Evolutionary conservation across 2,888 invertebrate species (phyloP).

Genomic region (Microplitis manilae): DNA sequence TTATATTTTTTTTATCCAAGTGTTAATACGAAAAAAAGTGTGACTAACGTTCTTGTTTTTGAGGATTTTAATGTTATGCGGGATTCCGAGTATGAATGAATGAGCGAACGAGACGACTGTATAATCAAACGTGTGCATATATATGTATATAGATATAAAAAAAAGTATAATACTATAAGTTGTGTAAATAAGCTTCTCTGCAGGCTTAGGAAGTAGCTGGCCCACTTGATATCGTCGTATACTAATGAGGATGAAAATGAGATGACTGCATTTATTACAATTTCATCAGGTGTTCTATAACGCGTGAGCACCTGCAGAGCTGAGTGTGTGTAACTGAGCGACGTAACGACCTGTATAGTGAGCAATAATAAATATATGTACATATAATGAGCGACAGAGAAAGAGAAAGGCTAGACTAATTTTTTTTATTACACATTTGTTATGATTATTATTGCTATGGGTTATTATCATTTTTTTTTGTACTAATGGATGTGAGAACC

Average conservation of each 20-base stretch:
- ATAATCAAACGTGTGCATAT: constrained; percentile 29
- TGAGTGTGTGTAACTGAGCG: neutral
- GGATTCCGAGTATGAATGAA: constrained; percentile 58
- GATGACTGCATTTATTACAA: constrained; percentile 69
- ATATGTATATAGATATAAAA: constrained; percentile 38
- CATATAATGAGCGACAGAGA: constrained; percentile 7
- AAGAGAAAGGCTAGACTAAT: constrained; percentile 14
- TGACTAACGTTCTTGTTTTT: constrained; percentile 40
- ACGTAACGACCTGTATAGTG: constrained; percentile 8
- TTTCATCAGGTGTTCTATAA: constrained; percentile 50
- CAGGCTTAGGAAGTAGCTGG: constrained; percentile 63
- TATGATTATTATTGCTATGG: neutral
- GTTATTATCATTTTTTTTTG: neutral
- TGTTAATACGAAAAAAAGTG: constrained; percentile 12
- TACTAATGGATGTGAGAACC: constrained; percentile 31
- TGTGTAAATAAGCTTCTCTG: constrained; percentile 21
- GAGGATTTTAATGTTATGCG: constrained; percentile 67
- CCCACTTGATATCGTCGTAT: constrained; percentile 68
- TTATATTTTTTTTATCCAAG: neutral
- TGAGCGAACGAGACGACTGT: constrained; percentile 36
- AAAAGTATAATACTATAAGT: constrained; percentile 15
- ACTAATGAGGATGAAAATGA: constrained; percentile 71
- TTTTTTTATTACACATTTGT: neutral
- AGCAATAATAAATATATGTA: constrained; percentile 8
- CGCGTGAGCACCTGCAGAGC: constrained; percentile 28